phyloP scores from a whole-genome alignment of 2,113 vertebrate species.

The Taurulus bubalis region DNA sequence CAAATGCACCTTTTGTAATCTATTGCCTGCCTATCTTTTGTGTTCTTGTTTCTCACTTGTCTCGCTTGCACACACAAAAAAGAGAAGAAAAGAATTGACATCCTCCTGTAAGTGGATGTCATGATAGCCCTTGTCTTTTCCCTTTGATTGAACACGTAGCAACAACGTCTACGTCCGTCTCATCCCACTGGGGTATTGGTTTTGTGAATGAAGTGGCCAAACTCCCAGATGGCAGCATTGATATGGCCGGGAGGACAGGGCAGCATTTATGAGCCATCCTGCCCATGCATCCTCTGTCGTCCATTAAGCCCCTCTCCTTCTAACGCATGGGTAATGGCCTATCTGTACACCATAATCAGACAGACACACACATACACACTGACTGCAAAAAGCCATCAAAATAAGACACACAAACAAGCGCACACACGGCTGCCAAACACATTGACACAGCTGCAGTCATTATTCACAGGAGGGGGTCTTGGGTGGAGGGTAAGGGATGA shows the following conservation, averaged over 20 bases:
- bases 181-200: conserved; percentile 79
- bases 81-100: conserved; percentile 35
- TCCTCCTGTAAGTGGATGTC: conserved; percentile 30
- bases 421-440: conserved; percentile 40
- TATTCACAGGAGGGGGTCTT: conserved; percentile 71
- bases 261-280: conserved; percentile 65
- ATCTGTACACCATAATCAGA: conserved; percentile 78
- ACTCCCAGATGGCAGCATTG: conserved; percentile 79
- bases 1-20: background rate
- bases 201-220: conserved; percentile 81
- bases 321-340: conserved; percentile 74
- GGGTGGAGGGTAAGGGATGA: conserved; percentile 26
- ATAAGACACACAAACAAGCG: conserved; percentile 52
- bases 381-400: conserved; percentile 70
- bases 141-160: conserved; percentile 57
- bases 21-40: background rate
- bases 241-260: conserved; percentile 50
- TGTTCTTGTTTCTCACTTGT: conserved; percentile 2
- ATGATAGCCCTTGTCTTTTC: conserved; percentile 36
- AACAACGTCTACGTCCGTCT: conserved; percentile 32
- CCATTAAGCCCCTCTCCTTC: conserved; percentile 74
- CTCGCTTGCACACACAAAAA: conserved; percentile 10
- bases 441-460: conserved; percentile 79
- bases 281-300: conserved; percentile 73
- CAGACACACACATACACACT: conserved; percentile 57